phyloP scores from a whole-genome alignment of 2,113 vertebrate species.

The human (Homo sapiens) region GRCh38 chr2:177712501-177713000 shows the following conservation, averaged over 20 bases:
- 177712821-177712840: not conserved
- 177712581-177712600: not conserved
- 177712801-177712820: conserved; percentile 36
- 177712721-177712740: not conserved
- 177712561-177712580: not conserved
- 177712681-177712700: conserved; percentile 7
- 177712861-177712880: not conserved
- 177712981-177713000: not conserved
- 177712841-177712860: not conserved
- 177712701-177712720: conserved; percentile 16
- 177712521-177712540: not conserved
- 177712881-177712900: not conserved
- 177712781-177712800: not conserved
- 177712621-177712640: not conserved
- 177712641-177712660: not conserved
- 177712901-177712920: not conserved
- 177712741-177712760: not conserved
- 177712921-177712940: not conserved
- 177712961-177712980: conserved; percentile 27
- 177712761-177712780: not conserved
- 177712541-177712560: not conserved
- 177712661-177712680: not conserved
- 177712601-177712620: not conserved
- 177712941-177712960: not conserved
- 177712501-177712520: not conserved